These are phyloP conservation scores for Empis livida DNA, from an alignment of 2,888 invertebrate species.

Conservation along the genomic window DNA sequence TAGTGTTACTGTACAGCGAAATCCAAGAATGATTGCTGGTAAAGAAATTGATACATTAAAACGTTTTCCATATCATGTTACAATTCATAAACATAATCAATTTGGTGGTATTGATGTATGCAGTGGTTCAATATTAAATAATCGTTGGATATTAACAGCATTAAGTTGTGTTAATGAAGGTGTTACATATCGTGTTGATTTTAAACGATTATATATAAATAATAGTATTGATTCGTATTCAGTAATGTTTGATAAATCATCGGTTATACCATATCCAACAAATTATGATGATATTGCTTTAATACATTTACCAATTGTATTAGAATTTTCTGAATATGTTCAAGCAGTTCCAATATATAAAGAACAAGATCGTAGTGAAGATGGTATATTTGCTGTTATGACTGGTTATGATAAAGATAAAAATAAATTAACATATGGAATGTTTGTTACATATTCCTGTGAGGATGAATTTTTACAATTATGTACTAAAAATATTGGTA, in stretches of 20 bases:
- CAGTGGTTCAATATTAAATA: constrained; percentile 13
- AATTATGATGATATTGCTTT: constrained; percentile 11
- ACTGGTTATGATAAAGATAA: constrained; percentile 10
- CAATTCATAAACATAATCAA: constrained; percentile 1
- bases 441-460: constrained; percentile 5
- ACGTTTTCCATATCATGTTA: constrained; percentile 11
- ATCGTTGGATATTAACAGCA: constrained; percentile 12
- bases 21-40: constrained; percentile 3
- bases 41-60: constrained; percentile 8
- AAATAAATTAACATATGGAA: constrained; percentile 11
- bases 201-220: constrained; percentile 9
- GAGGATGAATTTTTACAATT: constrained; percentile 8
- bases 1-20: too few relatives aligned
- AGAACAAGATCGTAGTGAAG: background rate
- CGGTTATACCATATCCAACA: constrained; percentile 6
- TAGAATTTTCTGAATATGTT: too few relatives aligned
- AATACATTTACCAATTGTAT: constrained; percentile 10
- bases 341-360: too few relatives aligned
- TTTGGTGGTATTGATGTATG: constrained; percentile 6
- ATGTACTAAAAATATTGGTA: constrained; percentile 7
- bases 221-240: constrained; percentile 7
- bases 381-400: constrained; percentile 12
- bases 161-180: constrained; percentile 6
- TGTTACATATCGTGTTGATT: constrained; percentile 7
- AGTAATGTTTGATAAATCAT: constrained; percentile 7